Conservation (phyloP, 2,888 invertebrate species). For the Alitta virens region DNA sequence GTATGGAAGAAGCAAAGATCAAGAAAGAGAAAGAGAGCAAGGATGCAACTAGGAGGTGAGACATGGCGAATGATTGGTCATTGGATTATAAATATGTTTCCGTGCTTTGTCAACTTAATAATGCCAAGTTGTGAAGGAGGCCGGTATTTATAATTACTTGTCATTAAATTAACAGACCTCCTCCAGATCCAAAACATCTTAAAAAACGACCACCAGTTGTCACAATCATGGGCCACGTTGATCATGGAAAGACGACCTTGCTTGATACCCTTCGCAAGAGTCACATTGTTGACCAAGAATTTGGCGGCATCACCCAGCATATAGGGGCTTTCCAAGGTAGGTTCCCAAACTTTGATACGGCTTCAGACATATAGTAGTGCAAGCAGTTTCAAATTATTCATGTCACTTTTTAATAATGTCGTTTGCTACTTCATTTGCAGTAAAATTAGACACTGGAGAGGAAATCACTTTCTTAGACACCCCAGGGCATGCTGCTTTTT, state of each 20-base stretch:
- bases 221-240: constrained; percentile 99
- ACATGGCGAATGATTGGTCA: no score
- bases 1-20: constrained; percentile 58
- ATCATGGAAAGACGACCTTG: constrained; percentile 98
- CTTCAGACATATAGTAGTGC: neutral
- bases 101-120: no score
- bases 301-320: constrained; percentile 98
- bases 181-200: constrained; percentile 62
- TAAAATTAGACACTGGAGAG: constrained; percentile 69
- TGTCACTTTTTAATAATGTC: no score
- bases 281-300: constrained; percentile 84
- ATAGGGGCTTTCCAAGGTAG: constrained; percentile 88
- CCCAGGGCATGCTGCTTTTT: constrained; percentile 97
- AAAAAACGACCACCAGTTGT: constrained; percentile 85
- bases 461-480: constrained; percentile 93
- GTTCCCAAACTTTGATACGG: constrained; percentile 61
- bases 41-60: constrained; percentile 48
- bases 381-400: neutral
- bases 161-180: no score
- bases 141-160: no score
- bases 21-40: constrained; percentile 55
- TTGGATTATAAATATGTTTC: no score
- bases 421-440: no score
- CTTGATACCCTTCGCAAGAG: constrained; percentile 84
- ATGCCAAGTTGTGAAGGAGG: no score